Evolutionary conservation across 2,113 vertebrate species (phyloP).

Genomic region (Madoqua kirkii): DNA sequence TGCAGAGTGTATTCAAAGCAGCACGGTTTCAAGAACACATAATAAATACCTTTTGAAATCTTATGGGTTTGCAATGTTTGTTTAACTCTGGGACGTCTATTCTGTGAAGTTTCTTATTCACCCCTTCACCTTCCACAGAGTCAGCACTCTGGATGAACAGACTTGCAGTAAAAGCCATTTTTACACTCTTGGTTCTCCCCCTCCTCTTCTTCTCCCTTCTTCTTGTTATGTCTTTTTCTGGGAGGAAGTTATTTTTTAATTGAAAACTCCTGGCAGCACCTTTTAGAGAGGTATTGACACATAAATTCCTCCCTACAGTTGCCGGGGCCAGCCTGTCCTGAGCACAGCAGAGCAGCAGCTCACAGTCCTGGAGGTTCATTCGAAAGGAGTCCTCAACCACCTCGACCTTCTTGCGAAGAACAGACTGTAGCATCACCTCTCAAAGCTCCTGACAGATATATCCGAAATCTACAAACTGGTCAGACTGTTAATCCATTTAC

Average conservation of each 20-base stretch:
- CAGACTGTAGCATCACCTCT: neutral
- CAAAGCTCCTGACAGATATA: neutral
- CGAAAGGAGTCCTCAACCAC: neutral
- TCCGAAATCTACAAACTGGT: neutral
- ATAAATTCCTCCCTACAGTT: neutral
- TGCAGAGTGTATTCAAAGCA: neutral
- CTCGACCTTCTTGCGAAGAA: neutral
- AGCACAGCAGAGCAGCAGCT: neutral
- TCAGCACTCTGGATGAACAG: neutral
- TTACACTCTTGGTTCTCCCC: neutral
- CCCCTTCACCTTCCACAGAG: neutral
- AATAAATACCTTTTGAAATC: neutral
- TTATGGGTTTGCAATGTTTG: neutral
- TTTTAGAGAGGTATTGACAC: neutral
- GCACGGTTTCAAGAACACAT: neutral
- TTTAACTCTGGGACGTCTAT: neutral
- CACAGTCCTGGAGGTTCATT: neutral
- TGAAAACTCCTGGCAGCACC: conserved; percentile 31
- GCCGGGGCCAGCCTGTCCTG: neutral
- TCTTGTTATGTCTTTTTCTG: neutral
- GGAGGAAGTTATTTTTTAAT: conserved; percentile 4
- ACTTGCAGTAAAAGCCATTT: conserved; percentile 2
- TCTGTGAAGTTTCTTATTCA: neutral
- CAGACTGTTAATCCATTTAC: neutral
- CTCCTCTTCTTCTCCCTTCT: neutral